Evolutionary conservation across 2,797 vertebrate genomes (phyloP), one percentile per base, ranked within the genome.

Genomic region (Eulemur rubriventer): DNA sequence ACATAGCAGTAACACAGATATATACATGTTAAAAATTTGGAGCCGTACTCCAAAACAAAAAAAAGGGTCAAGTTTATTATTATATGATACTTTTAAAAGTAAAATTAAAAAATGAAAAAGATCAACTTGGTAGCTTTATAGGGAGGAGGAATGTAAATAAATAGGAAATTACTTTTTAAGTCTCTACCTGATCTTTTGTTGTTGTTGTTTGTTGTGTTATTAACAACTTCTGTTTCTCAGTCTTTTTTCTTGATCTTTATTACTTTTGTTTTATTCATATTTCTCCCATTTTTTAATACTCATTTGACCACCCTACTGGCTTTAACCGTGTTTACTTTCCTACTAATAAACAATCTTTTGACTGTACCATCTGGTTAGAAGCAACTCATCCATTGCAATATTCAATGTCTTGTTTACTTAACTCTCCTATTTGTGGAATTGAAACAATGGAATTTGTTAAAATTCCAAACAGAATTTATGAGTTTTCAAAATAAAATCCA

Each of bases 381-480:
- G 28, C 63, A 92, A 2, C 12, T 83, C 93, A 78, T 85, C 24
- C 41, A 86, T 75, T 70, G 24, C 38, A 10, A 10, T 85, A 18
- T 86, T 82, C 52, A 83, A 0, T 89, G 22, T 33, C 46, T 46
- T 83, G 30, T 82, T 89, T 96, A 43, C 50, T 94, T 79, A 86
- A 59, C 46, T 93, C 18, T 78, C 46, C 26, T 73, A 0, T 80
- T 93, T 79, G 24, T 83, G 41, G n/a, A 97, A 82, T 78, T 94
- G 20, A 93, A 96, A 59, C 73, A 88, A 81, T 65, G 30, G 33
- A 79, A 61, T 52, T 73, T 91, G 61, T 69, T 81, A 72, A 89
- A 93, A 79, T 95, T 91, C 28, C 4, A 79, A 86, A 70, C 38
- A 95, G n/a, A 89, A 82, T 93, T 96, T 94, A 4, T n/a, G 63